Percentiles rank a stretch among this genome's conserved stretches.
Evolutionary conservation across 1,140 invertebrate genomes (phyloP).

Genomic region (Camponotus pennsylvanicus): DNA sequence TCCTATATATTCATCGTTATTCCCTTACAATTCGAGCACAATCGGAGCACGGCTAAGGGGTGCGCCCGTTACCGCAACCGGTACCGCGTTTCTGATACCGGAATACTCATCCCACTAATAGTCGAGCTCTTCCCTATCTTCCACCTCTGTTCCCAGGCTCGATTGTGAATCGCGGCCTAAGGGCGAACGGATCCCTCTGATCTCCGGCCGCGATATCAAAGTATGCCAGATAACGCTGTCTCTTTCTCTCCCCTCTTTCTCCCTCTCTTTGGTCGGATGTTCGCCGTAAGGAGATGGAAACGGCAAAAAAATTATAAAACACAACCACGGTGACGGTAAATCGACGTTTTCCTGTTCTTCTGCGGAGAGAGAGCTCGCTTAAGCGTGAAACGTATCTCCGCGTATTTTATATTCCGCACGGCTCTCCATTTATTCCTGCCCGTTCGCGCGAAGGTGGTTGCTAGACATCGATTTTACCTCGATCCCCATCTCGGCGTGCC

Average conservation of each 20-base stretch:
- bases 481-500: constrained; percentile 49
- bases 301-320: constrained; percentile 59
- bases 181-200: constrained; percentile 59
- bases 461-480: constrained; percentile 64
- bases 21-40: constrained; percentile 59
- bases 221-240: constrained; percentile 56
- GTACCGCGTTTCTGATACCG: constrained; percentile 60
- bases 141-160: constrained; percentile 54
- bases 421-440: constrained; percentile 59
- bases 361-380: constrained; percentile 55
- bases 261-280: constrained; percentile 7
- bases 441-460: constrained; percentile 58
- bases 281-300: constrained; percentile 45
- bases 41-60: constrained; percentile 53
- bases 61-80: constrained; percentile 58
- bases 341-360: constrained; percentile 61
- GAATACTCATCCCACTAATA: constrained; percentile 64
- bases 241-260: constrained; percentile 21
- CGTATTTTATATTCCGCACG: constrained; percentile 62
- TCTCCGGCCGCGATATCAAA: constrained; percentile 55
- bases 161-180: constrained; percentile 62
- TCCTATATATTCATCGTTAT: constrained; percentile 56
- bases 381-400: constrained; percentile 61
- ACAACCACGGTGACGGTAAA: constrained; percentile 54
- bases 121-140: constrained; percentile 56